Evolutionary conservation across 2,888 invertebrate genomes (phyloP), one percentile per base, ranked within the genome.

Genomic region (Meta bourneti): DNA sequence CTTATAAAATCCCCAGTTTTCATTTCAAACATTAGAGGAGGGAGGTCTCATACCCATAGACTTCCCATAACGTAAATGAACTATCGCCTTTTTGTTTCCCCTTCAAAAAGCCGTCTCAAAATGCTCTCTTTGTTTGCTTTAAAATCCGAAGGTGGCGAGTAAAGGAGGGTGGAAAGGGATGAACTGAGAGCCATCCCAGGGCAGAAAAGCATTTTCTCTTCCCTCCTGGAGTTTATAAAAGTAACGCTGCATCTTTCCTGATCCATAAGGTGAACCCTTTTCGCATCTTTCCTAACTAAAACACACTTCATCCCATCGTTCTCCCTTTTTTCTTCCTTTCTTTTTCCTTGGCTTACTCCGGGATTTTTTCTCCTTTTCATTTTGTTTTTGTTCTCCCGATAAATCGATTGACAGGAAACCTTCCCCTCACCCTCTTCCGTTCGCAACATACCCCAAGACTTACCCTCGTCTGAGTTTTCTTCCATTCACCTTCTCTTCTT

Each of bases 321-420:
- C 34, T 34, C 34, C 4, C 34, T 34, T 34, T 34, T 34, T 34
- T 34, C 4, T 34, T 34, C 34, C 34, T 34, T 34, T 4, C 4
- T 34, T 34, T 4, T 34, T 4, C 34, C 4, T 34, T 1, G 34
- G 1, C 4, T 34, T 2, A 1, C 4, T 34, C 34, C 1, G 34
- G 34, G 4, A 2, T 34, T 34, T 61, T 61, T 16, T 9, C 11
- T 16, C 16, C 16, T 16, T 13, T 61, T 34, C 61, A 8, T 81
- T 72, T 51, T 83, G 74, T 82, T 61, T 82, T 89, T 75, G 75
- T 89, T 75, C 80, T 69, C 71, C 61, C 81, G 82, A 89, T 89
- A 89, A 82, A 89, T 89, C 89, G 89, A 89, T 89, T 82, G 81
- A 77, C 81, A 82, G 75, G 75, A 81, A 81, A 61, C 49, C 49